Evolutionary conservation across 2,113 vertebrate species (phyloP), one percentile per base, ranked within the genome.

Genomic region (Channa argus): DNA sequence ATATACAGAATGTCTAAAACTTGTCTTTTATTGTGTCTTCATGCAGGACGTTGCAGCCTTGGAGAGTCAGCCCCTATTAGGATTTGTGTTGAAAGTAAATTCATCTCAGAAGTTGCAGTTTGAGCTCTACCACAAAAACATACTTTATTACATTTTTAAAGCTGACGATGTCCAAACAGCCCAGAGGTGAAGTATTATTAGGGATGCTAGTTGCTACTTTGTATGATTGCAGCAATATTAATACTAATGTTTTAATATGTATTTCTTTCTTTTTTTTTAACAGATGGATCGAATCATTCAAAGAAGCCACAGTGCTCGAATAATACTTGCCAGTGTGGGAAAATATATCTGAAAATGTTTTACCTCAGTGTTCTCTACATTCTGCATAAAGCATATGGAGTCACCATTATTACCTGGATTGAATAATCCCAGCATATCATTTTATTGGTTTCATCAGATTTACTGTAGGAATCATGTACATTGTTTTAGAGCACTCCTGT

Each of bases 281-380:
- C 76, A 99, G 98, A 88, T 99, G 98, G 98, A 96, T 98, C 81
- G 93, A 96, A 82, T 96, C 96, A 39, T 99, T 99, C 93, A 96
- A 96, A 82, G 96, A 97, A 89, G 96, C 96, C 83, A 96, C 95
- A 37, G 84, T 99, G 63, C 92, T 99, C 69, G 97, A 96, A 94
- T 54, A 24, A 24, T 24, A 3, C 62, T 4, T 47, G 34, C 58
- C 24, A 0, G 12, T 34, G n/a, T 59, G 8, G 70, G 58, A n/a
- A 61, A 59, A 55, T 47, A 24, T 33, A 24, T 1, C 33, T 65
- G 15, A 55, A 63, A 60, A 37, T 56, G 6, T 86, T 81, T 88
- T 79, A 86, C 81, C 77, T 89, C 83, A 80, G 54, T 74, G 46
- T 63, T 71, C 60, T 63, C 44, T 58, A 53, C 55, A 52, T 70